Evolutionary conservation across 1,140 invertebrate genomes (phyloP), one percentile per base, ranked within the genome.

Genomic region (Cydia pomonella): DNA sequence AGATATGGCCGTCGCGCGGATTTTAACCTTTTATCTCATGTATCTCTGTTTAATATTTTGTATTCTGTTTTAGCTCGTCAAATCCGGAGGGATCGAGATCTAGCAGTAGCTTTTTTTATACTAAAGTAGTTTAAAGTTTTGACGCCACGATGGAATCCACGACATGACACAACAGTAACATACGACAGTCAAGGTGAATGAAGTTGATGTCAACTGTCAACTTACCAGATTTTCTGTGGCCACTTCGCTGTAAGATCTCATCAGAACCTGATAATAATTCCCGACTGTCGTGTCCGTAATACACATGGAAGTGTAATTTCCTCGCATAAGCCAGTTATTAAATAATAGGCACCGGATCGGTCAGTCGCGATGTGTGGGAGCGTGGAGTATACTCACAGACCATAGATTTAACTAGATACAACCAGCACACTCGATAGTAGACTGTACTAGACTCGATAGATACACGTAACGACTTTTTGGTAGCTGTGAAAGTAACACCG

Each of bases 241-340:
- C 6, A 18, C 13, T 50, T 50, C 44, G n/a, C 7, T n/a, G 41
- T 18, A n/a, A n/a, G 47, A 50, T 50, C 64, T 33, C 27, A n/a
- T 38, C 29, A 33, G n/a, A 69, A 33, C 18, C 29, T 29, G 64
- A 69, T 69, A n/a, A 33, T 33, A 69, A 38, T 33, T 69, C 29
- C 12, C 33, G 64, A 69, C 29, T 69, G 64, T 69, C 63, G 27
- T 33, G 33, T 64, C 18, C 64, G 53, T 69, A 69, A 69, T 18
- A 38, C 27, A 33, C 27, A 33, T 69, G 27, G 64, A 38, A 69
- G 64, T 69, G 29, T 69, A 69, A 69, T 69, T 69, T 69, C 64
- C 27, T 69, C 27, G 27, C 27, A 33, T 69, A 29, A 41, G 64
- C 29, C 6, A 38, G 64, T 59, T 69, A 69, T 69, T 69, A 69